These are phyloP conservation scores for Oryzias woworae DNA, from an alignment of 2,113 vertebrate species.

Conservation along the genomic window DNA sequence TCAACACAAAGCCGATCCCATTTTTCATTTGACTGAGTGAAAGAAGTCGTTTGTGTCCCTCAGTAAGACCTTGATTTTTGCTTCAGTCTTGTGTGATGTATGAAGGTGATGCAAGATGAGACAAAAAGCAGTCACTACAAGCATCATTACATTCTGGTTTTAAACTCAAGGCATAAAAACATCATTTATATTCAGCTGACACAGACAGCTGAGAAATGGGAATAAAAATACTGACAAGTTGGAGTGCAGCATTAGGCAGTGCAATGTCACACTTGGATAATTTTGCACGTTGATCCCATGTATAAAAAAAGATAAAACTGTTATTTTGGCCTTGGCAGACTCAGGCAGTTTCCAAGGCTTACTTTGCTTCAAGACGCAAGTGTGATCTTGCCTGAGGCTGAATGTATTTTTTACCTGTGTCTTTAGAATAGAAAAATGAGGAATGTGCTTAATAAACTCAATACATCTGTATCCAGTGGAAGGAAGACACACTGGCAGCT, in stretches of 20 bases:
- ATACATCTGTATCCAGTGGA: slow-evolving; percentile 22
- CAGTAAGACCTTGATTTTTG: too few species aligned
- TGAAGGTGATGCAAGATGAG: slow-evolving; percentile 39
- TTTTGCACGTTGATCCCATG: slow-evolving; percentile 21
- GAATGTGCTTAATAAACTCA: slow-evolving; percentile 5
- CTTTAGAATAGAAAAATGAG: slow-evolving; percentile 43
- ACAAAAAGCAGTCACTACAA: slow-evolving; percentile 8
- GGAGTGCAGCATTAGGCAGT: slow-evolving; percentile 22
- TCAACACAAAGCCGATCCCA: too few species aligned
- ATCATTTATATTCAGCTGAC: slow-evolving; percentile 33
- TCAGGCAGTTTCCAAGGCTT: slow-evolving; percentile 4
- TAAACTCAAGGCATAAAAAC: slow-evolving; percentile 15
- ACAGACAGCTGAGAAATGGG: slow-evolving; percentile 17
- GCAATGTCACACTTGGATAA: slow-evolving; percentile 55
- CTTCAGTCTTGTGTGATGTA: slow-evolving; percentile 21
- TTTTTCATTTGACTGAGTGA: too few species aligned
- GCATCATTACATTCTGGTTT: slow-evolving; percentile 50
- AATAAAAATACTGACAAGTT: slow-evolving; percentile 27
- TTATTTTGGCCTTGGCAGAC: slow-evolving; percentile 53
- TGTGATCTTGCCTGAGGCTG: slow-evolving; percentile 32
- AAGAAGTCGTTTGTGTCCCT: too few species aligned
- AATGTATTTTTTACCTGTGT: slow-evolving; percentile 32
- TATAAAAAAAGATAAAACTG: slow-evolving; percentile 41
- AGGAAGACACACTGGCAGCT: slow-evolving; percentile 27
- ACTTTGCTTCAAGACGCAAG: slow-evolving; percentile 22